Evolutionary conservation across 2,797 vertebrate genomes (phyloP), one percentile per base, ranked within the genome.

Genomic region (Lindbergichthys nudifrons): DNA sequence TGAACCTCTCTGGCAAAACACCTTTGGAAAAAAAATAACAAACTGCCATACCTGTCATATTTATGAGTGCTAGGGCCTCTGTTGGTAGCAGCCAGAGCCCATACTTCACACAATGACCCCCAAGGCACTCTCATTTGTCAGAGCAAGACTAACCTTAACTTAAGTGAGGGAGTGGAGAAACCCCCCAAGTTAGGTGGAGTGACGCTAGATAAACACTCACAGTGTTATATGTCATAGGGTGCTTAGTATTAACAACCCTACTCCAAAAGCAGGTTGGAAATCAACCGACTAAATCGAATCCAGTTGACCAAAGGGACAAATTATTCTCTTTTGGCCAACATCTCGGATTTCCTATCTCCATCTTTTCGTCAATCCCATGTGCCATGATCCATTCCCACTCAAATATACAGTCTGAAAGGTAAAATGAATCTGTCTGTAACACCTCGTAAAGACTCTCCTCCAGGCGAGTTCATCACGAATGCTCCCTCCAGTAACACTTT

Each of bases 71-170:
- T 8, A 50, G 70, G 74, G 73, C 75, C 75, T 67, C 60, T 71
- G 69, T 82, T 84, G 77, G 70, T 13, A 80, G 69, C 59, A 60
- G 76, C 50, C 36, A 15, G 64, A 60, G 73, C 64, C 61, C 41
- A 14, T 46, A 65, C 75, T 71, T 76, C 75, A 67, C 74, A 79
- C 82, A 60, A 7, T 57, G 86, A 85, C 80, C 80, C 69, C 78
- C 14, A 3, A 15, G 78, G 70, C 70, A 52, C 39, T 10, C 43
- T 79, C 88, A 92, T 93, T 91, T 84, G 75, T 93, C 90, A 93
- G 66, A 46, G 77, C n/a, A 32, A 64, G 67, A 79, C 80, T 77
- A 86, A 88, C 80, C 67, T 83, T 63, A 59, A 83, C 75, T 82
- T 53, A 85, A 79, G 52, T 45, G 65, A 75, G 60, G 54, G 74